Base-by-base conservation (phyloP, 2,888 invertebrate genomes). In the Hypselothyrea guttata region DNA sequence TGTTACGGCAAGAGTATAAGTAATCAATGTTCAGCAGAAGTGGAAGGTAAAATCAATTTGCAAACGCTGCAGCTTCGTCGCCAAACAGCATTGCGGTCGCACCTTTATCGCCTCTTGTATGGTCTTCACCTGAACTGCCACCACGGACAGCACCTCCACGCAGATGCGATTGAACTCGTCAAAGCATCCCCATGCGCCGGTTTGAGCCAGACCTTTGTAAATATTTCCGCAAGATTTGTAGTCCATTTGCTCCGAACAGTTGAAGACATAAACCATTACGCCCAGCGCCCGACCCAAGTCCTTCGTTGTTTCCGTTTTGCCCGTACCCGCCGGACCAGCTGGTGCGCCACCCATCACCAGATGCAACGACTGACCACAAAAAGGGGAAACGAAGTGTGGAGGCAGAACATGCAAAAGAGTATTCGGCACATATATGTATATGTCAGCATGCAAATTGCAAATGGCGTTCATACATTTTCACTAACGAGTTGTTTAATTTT, bases 171-270 rank as follows among this genome's bases (percentile, higher is more conserved):
- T 98, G 91, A 98, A 98, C 91, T 98, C 98, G 89, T 98, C 98
- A 90, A 98, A 98, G 90, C 98, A 98, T 38, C 98, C 98, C 98
- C 98, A 98, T 18, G 97, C 96, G 1, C 98, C 98, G 12, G 97
- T 97, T 91, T 98, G 98, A 1, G 96, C 94, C 48, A 98, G 91
- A 89, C 93, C 98, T 92, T 98, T 98, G 91, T 97, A 98, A 91
- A 98, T 98, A 90, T 96, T 97, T 48, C 97, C 98, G 82, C 97
- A 96, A 33, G 97, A 97, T 91, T 96, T 97, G 91, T 98, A 98
- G 91, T 98, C 98, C 98, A 98, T 98, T 91, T 98, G 98, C 90
- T 98, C 97, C 0, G 98, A 98, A 90, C 98, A 98, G 90, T 98
- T 98, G 91, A 98, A 98, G 52, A 98, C 98, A 87, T 98, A 98